A percentile compares a stretch with the other conserved stretches of the same genome.
phyloP scores from a whole-genome alignment of 2,888 invertebrate species.

The Antitype chi region DNA sequence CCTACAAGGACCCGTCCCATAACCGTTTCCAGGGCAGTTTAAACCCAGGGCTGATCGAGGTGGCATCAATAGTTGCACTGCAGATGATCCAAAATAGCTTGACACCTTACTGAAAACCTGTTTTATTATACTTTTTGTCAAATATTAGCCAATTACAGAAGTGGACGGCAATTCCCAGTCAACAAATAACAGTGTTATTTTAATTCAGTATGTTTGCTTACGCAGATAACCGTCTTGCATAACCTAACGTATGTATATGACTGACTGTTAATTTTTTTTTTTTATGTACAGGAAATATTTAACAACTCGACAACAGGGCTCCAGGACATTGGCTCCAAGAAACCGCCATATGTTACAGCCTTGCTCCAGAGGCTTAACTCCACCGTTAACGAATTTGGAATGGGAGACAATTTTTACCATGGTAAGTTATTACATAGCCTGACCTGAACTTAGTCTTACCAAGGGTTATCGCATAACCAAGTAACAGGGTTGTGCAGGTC shows the following conservation, averaged over 20 bases:
- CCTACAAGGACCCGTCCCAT: background rate
- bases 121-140: background rate
- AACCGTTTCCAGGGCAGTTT: background rate
- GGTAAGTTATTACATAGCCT: conserved; percentile 28
- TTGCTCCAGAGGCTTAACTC: conserved; percentile 31
- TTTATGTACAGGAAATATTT: conserved; percentile 41
- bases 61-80: background rate
- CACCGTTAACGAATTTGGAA: conserved; percentile 35
- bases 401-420: background rate
- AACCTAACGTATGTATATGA: background rate
- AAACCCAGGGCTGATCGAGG: background rate
- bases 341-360: conserved; percentile 26
- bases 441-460: background rate
- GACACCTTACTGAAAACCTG: background rate
- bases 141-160: background rate
- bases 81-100: conserved; percentile 9
- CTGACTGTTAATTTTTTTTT: background rate
- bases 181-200: background rate
- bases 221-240: no score
- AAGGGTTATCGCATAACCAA: no score
- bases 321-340: conserved; percentile 15
- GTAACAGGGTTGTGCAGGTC: no score
- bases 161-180: background rate
- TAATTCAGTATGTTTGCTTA: background rate
- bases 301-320: conserved; percentile 25